Evolutionary conservation across 2,888 invertebrate species (phyloP).

Genomic region (Cerastis leucographa): DNA sequence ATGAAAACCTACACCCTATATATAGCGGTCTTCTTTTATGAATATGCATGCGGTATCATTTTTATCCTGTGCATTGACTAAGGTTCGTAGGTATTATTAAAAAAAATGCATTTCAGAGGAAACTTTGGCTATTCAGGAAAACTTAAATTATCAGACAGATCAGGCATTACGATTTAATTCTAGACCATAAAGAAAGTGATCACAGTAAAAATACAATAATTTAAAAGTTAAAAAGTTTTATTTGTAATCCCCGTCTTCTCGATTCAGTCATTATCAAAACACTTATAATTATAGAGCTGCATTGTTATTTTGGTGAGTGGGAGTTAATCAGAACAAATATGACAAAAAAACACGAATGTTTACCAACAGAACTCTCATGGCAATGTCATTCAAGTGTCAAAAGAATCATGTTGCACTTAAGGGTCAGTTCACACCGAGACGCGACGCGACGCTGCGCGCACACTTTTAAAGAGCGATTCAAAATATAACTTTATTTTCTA

Average conservation of each 20-base stretch:
- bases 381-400: neutral
- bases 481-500: no score
- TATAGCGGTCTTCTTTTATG: slow-evolving; percentile 22
- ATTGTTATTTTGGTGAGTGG: neutral
- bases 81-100: slow-evolving; percentile 1
- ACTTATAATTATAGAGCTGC: neutral
- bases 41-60: slow-evolving; percentile 42
- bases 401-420: neutral
- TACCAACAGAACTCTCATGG: neutral
- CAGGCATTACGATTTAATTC: neutral
- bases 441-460: no score
- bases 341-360: neutral
- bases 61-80: slow-evolving; percentile 32
- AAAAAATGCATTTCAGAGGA: neutral
- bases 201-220: neutral
- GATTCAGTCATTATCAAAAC: neutral
- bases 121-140: neutral
- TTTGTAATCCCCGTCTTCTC: neutral
- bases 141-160: neutral
- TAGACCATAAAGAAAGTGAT: neutral
- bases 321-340: neutral
- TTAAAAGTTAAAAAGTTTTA: slow-evolving; percentile 14
- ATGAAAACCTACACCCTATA: slow-evolving; percentile 25
- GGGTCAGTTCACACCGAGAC: no score
- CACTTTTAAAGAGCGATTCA: no score